phyloP scores from a whole-genome alignment of 2,797 vertebrate genomes.

The Tapirus indicus region DNA sequence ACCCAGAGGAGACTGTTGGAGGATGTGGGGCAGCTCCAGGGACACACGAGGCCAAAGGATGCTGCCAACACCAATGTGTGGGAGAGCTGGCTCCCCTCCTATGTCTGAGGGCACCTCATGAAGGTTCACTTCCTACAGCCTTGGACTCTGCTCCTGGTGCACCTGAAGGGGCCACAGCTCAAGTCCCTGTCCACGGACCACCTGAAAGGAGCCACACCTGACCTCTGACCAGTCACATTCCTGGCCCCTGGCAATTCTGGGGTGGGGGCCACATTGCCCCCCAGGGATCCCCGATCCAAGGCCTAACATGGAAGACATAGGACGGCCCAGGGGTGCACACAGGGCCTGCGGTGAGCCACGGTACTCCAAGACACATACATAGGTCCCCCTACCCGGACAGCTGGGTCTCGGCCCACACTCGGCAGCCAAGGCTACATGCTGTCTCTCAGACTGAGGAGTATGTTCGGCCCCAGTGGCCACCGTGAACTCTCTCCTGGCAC shows the following conservation, averaged over 20 bases:
- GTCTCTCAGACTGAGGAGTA: not conserved
- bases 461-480: accelerated
- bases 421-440: accelerated
- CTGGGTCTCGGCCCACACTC: accelerated
- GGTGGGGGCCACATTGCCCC: too few relatives aligned
- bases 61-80: not conserved
- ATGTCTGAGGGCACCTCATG: too few relatives aligned
- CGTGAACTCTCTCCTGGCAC: too few relatives aligned
- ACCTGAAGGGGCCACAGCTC: too few relatives aligned
- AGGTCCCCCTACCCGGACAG: accelerated
- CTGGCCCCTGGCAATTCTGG: not conserved
- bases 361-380: not conserved
- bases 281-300: not conserved
- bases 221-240: not conserved
- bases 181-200: not conserved
- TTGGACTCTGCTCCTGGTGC: not conserved
- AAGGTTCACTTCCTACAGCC: not conserved
- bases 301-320: accelerated
- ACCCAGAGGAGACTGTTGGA: not conserved
- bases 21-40: accelerated
- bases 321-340: too few relatives aligned
- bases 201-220: not conserved
- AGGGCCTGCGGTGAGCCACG: not conserved
- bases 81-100: too few relatives aligned
- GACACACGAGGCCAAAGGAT: not conserved